These are phyloP conservation scores for Acanthurus leucopareius DNA, from an alignment of 2,797 vertebrate genomes.

Conservation along the genomic window DNA sequence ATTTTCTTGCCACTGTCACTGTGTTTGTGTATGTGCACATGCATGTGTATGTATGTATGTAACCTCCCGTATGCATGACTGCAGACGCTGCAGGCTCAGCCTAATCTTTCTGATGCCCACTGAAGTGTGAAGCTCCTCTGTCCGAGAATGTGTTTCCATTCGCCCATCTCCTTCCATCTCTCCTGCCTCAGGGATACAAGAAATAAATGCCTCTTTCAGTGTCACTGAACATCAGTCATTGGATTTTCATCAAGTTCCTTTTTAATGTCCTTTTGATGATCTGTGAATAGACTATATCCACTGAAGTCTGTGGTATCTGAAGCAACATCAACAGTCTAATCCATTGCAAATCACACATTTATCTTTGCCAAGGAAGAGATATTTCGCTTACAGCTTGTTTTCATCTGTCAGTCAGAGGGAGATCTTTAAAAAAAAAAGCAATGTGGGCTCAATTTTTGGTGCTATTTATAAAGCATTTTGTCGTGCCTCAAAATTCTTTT, in stretches of 20 bases:
- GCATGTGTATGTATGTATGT: slow-evolving; percentile 20
- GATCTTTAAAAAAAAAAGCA: not conserved
- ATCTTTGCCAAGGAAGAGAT: not conserved
- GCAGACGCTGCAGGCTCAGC: slow-evolving; percentile 61
- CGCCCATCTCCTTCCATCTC: slow-evolving; percentile 37
- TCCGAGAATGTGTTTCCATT: slow-evolving; percentile 61
- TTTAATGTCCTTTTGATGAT: slow-evolving; percentile 16
- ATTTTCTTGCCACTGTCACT: slow-evolving; percentile 38
- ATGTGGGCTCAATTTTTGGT: not conserved
- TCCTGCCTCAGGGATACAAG: slow-evolving; percentile 36
- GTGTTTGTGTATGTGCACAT: not conserved
- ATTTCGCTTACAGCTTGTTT: not conserved
- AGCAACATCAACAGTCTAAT: not conserved
- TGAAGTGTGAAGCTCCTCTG: slow-evolving; percentile 70
- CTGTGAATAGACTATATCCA: slow-evolving; percentile 8
- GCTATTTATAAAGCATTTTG: slow-evolving; percentile 4
- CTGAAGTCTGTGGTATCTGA: not conserved
- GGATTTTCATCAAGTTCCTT: not conserved
- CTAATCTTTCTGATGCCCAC: slow-evolving; percentile 63
- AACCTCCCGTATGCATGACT: slow-evolving; percentile 59
- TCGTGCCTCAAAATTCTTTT: too few relatives aligned
- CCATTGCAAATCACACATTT: slow-evolving; percentile 7
- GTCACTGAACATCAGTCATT: slow-evolving; percentile 15
- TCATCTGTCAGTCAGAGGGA: not conserved
- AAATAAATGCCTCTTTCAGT: slow-evolving; percentile 2